Percentiles rank a stretch among this genome's conserved stretches.
These are phyloP conservation scores for Mythimna vitellina DNA, from an alignment of 2,888 invertebrate genomes.

Conservation along the genomic window DNA sequence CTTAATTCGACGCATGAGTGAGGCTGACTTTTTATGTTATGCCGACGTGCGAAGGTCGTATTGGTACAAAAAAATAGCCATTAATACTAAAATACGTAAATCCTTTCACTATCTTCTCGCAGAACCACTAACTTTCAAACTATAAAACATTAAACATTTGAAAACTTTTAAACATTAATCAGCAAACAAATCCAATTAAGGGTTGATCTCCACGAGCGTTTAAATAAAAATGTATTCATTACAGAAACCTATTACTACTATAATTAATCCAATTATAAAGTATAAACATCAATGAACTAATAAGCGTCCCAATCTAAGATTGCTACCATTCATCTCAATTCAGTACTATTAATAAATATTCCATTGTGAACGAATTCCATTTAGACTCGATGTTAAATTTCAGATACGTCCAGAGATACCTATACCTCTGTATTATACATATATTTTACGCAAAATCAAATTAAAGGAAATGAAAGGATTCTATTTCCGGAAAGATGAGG, in stretches of 20 bases:
- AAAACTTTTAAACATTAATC: too few relatives aligned
- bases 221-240: constrained; percentile 2
- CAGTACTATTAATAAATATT: constrained; percentile 18
- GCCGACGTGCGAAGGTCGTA: too few relatives aligned
- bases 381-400: constrained; percentile 22
- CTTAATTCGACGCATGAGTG: too few relatives aligned
- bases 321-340: background rate
- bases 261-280: background rate
- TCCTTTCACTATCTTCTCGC: too few relatives aligned
- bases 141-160: too few relatives aligned
- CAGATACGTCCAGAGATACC: background rate
- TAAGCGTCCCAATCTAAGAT: constrained; percentile 20
- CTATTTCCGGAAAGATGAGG: background rate
- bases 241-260: background rate
- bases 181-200: too few relatives aligned
- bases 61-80: too few relatives aligned
- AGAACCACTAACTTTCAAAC: too few relatives aligned
- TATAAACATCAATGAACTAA: constrained; percentile 8
- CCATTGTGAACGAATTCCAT: constrained; percentile 13
- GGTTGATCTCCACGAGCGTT: background rate
- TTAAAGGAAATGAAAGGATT: background rate
- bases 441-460: too few relatives aligned
- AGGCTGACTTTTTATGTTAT: too few relatives aligned
- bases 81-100: too few relatives aligned
- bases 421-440: background rate